Percentiles rank a stretch among this genome's conserved stretches.
phyloP scores from a whole-genome alignment of 2,888 invertebrate genomes.

The Lagria hirta region DNA sequence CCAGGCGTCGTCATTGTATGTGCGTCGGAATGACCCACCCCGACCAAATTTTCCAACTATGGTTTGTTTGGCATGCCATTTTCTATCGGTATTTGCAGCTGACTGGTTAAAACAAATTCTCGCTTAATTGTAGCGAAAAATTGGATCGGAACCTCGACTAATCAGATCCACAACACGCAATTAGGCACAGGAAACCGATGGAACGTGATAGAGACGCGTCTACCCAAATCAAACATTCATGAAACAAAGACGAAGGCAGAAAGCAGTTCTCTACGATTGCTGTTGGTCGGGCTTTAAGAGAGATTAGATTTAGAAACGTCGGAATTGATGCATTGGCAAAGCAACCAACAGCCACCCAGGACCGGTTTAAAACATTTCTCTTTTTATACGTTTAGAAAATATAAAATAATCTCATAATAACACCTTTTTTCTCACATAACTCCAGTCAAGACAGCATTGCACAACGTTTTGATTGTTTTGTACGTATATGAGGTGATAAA shows the following conservation, averaged over 20 bases:
- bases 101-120: constrained; percentile 18
- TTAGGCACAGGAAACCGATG: constrained; percentile 32
- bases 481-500: no score
- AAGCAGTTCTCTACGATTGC: constrained; percentile 2
- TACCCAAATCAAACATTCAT: constrained; percentile 36
- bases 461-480: no score
- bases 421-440: no score
- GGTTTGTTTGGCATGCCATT: constrained; percentile 14
- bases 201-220: constrained; percentile 34
- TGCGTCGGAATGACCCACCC: constrained; percentile 9
- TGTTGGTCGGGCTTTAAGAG: constrained; percentile 28
- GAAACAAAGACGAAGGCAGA: constrained; percentile 25
- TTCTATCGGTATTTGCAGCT: constrained; percentile 20
- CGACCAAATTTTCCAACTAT: constrained; percentile 8
- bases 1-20: constrained; percentile 12
- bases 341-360: no score
- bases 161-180: constrained; percentile 29
- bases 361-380: no score
- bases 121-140: constrained; percentile 24
- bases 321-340: constrained; percentile 51
- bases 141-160: constrained; percentile 19
- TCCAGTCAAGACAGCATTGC: no score
- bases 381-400: no score
- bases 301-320: constrained; percentile 35
- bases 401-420: no score